These are phyloP conservation scores for Typhlomys cinereus DNA, from an alignment of 2,113 vertebrate species.

Conservation along the genomic window DNA sequence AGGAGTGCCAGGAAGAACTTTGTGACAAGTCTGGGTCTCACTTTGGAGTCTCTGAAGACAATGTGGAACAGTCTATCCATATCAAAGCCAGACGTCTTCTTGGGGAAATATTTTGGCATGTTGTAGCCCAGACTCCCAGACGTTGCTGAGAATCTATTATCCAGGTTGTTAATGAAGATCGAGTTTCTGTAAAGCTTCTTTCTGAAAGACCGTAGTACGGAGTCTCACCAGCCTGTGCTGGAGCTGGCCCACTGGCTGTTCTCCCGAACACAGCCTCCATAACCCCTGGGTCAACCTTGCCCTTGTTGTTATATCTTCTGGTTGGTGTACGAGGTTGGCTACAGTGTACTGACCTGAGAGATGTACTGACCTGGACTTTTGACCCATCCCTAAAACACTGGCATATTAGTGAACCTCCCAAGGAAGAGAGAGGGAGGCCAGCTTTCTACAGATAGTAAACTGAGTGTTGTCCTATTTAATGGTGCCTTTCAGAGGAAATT, in stretches of 20 bases:
- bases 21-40: background rate
- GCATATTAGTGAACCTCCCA: background rate
- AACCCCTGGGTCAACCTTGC: background rate
- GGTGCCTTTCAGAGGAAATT: constrained; percentile 74
- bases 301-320: background rate
- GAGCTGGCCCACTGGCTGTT: background rate
- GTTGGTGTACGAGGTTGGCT: no score
- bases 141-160: background rate
- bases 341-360: background rate
- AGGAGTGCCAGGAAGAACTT: background rate
- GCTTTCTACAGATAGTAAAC: constrained; percentile 66
- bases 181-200: background rate
- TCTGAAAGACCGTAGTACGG: background rate
- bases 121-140: background rate
- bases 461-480: constrained; percentile 74
- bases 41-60: background rate
- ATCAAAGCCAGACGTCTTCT: background rate
- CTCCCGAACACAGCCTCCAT: background rate
- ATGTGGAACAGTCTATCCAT: background rate
- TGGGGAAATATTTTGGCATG: background rate
- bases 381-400: background rate
- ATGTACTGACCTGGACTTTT: background rate
- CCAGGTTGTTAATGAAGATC: background rate
- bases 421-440: background rate
- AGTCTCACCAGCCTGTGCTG: background rate